Base-by-base conservation (phyloP, 1,140 invertebrate species). In the Drosophila carrolli region DNA sequence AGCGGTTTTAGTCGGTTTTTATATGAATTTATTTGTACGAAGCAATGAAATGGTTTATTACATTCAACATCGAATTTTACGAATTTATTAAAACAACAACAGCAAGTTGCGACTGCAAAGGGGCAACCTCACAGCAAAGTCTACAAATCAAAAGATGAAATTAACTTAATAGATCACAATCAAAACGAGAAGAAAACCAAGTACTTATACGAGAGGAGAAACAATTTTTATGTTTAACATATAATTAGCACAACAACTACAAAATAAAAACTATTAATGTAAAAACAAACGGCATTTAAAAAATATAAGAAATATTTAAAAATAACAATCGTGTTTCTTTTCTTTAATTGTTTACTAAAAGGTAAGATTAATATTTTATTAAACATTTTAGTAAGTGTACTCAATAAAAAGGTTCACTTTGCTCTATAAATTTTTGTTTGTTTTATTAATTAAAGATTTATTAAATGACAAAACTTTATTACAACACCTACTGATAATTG, bases 41-140 rank as follows among this genome's bases (percentile, higher is more conserved):
- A 59, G 51, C 78, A 62, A 75, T 53, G 41, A 75, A 89, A 89
- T 84, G 80, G 84, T 88, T 89, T 89, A 82, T 89, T 89, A 78
- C 73, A 89, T 89, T 89, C 73, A 89, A 88, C 84, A 89, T 89
- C 84, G 84, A 89, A 89, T 89, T 89, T 89, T 89, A 89, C 84
- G 84, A 89, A 89, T 89, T 89, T 89, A 89, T 75, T 85, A 78
- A 48, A 60, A 68, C 27, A 78, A 68, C 27, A 78, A 75, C 63
- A 76, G 59, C 56, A 56, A 81, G 55, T 70, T 70, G 71, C 75
- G 72, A 80, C 66, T 80, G 63, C 29, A 66, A 66, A 72, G 48
- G 55, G 10, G 58, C 43, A 73, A 75, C 54, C 37, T 57, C 62
- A 75, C 59, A 38, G 62, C 61, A 76, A 75, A 66, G 51, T 77